These are phyloP conservation scores for Ambastaia sidthimunki DNA, from an alignment of 2,797 vertebrate species.

Conservation along the genomic window DNA sequence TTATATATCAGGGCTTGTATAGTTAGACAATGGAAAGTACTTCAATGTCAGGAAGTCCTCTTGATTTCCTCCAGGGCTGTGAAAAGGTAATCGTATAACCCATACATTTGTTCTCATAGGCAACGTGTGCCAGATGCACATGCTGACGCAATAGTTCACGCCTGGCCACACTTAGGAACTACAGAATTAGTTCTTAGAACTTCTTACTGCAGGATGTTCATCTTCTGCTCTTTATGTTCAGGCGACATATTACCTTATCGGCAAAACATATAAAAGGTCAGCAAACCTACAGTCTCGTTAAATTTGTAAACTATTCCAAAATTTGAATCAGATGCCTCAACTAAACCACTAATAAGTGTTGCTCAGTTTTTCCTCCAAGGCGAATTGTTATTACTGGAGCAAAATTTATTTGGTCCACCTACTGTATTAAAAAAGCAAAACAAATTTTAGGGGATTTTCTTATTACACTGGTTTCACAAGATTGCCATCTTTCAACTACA, in stretches of 20 bases:
- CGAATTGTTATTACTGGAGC: neutral
- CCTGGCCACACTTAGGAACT: slow-evolving; percentile 1
- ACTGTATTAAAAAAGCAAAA: slow-evolving; percentile 6
- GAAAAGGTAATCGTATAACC: neutral
- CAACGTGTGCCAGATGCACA: slow-evolving; percentile 18
- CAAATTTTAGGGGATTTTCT: slow-evolving; percentile 4
- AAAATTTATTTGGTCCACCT: slow-evolving; percentile 4
- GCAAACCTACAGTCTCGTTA: slow-evolving; percentile 43
- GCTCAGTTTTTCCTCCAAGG: slow-evolving; percentile 28
- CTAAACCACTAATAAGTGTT: slow-evolving; percentile 48
- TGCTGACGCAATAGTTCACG: slow-evolving; percentile 28
- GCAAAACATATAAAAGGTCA: slow-evolving; percentile 36
- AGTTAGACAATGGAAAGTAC: neutral
- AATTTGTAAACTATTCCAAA: slow-evolving; percentile 30
- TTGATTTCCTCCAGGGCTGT: neutral
- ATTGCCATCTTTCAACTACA: slow-evolving; percentile 20
- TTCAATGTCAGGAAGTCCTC: neutral
- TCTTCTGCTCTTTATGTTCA: slow-evolving; percentile 12
- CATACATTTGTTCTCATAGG: neutral
- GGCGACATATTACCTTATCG: neutral
- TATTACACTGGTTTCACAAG: neutral
- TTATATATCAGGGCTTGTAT: neutral
- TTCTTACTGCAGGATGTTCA: neutral
- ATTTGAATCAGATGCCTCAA: slow-evolving; percentile 45
- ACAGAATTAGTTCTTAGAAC: slow-evolving; percentile 11